Evolutionary conservation across 2,113 vertebrate species (phyloP).

Genomic region (Rallus limicola): DNA sequence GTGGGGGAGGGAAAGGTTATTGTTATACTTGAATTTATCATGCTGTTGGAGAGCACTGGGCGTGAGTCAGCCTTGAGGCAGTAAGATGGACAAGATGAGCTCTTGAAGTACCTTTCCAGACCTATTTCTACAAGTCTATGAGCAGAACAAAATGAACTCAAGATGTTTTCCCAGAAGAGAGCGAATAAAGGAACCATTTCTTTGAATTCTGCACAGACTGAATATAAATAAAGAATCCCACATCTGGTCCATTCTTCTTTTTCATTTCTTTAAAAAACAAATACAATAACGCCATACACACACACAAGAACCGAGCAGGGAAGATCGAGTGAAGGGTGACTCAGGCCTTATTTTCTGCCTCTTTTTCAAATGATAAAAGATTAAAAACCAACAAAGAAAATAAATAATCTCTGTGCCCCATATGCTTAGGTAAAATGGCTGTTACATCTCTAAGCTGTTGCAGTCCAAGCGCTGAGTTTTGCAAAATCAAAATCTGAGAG

Average conservation of each 20-base stretch:
- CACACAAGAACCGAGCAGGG: not conserved
- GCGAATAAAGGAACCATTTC: constrained; percentile 47
- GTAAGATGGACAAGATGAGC: constrained; percentile 33
- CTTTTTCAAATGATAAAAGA: not conserved
- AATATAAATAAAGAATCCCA: constrained; percentile 22
- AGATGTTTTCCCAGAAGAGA: constrained; percentile 58
- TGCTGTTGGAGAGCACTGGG: not conserved
- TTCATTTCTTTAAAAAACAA: constrained; percentile 42
- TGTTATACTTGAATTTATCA: not conserved
- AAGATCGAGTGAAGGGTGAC: not conserved
- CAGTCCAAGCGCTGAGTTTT: not conserved
- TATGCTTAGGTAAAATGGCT: not conserved
- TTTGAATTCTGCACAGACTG: constrained; percentile 31
- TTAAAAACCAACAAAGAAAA: not conserved
- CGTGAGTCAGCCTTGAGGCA: constrained; percentile 42
- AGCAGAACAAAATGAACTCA: constrained; percentile 52
- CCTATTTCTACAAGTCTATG: constrained; percentile 43
- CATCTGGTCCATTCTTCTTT: constrained; percentile 36
- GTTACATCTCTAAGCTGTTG: not conserved
- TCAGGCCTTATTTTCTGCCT: not conserved
- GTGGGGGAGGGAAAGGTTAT: not conserved
- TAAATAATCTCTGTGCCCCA: not conserved
- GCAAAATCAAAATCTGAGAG: not conserved
- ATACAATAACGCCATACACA: not conserved
- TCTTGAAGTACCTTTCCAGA: constrained; percentile 48